These are phyloP conservation scores for Globia sparganii DNA, from an alignment of 2,888 invertebrate genomes.

Conservation along the genomic window DNA sequence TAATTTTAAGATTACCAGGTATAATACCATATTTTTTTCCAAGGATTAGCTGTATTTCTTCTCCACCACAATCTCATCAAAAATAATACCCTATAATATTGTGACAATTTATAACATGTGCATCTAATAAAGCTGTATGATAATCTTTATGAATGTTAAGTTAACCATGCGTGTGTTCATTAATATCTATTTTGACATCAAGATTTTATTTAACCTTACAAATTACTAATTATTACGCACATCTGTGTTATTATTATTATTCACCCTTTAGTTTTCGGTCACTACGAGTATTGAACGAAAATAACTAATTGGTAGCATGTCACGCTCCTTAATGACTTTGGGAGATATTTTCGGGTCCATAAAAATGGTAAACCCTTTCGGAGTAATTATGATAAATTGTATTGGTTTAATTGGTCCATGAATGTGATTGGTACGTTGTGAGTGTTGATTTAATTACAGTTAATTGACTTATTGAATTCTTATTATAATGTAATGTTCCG, in stretches of 20 bases:
- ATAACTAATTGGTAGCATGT: slow-evolving; percentile 62
- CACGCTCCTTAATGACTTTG: slow-evolving; percentile 51
- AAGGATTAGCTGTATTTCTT: background rate
- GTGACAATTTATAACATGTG: background rate
- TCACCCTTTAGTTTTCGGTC: slow-evolving; percentile 45
- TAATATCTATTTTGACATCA: slow-evolving; percentile 43
- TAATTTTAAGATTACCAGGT: background rate
- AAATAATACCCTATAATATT: background rate
- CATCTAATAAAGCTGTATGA: background rate
- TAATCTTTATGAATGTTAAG: background rate
- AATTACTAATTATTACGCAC: slow-evolving; percentile 39
- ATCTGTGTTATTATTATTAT: slow-evolving; percentile 18
- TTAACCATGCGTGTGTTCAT: slow-evolving; percentile 16
- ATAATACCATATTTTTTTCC: background rate
- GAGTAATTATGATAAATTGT: slow-evolving; percentile 59
- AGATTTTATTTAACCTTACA: slow-evolving; percentile 24
- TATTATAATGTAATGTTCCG: background rate
- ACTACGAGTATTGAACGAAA: slow-evolving; percentile 60
- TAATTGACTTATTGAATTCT: background rate
- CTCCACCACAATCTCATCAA: background rate
- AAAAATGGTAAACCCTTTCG: slow-evolving; percentile 54
- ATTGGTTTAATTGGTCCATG: slow-evolving; percentile 43
- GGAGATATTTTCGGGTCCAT: slow-evolving; percentile 58
- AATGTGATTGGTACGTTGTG: slow-evolving; percentile 25
- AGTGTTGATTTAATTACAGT: slow-evolving; percentile 8